Evolutionary conservation across 2,113 vertebrate genomes (phyloP), one percentile per base, ranked within the genome.

Genomic region (Esox niger): DNA sequence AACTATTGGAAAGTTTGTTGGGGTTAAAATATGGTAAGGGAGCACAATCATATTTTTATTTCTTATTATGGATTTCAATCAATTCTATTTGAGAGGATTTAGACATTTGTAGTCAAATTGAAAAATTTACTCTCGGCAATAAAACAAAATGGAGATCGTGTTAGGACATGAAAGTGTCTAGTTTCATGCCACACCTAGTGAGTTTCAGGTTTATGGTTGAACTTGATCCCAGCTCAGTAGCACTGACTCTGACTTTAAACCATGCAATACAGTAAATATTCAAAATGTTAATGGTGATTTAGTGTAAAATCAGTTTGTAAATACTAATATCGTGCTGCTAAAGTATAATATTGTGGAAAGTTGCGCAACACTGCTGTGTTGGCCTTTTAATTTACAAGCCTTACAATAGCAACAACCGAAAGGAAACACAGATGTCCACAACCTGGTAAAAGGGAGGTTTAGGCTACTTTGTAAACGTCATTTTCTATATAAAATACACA

Each of bases 381-480:
- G 79, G 82, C 62, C 75, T 30, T 75, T 70, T 76, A 56, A 67
- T 67, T 77, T 75, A 71, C 67, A 70, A 69, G 75, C 76, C 57
- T 58, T 79, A 75, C 80, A 79, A 80, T 77, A 78, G 68, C 81
- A 66, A 78, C 60, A 57, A 68, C 62, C 70, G 57, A 84, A 77
- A 83, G 71, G 81, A 84, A 86, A 82, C 78, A 87, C 88, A 91
- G 88, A 90, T 91, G 88, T 88, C 88, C 77, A 59, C 73, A 81
- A 81, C 58, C 80, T 68, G 80, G 56, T 62, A 73, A 79, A 69
- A 57, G 27, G 63, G 66, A 61, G 60, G 25, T 79, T 84, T 75
- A n/a, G n/a, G n/a, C n/a, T n/a, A 75, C 60, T 69, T 52, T 38
- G 54, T 77, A 52, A 71, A 2, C 70, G 79, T 69, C 79, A 26